phyloP scores from a whole-genome alignment of 2,888 invertebrate genomes.

The Synanthedon tipuliformis region DNA sequence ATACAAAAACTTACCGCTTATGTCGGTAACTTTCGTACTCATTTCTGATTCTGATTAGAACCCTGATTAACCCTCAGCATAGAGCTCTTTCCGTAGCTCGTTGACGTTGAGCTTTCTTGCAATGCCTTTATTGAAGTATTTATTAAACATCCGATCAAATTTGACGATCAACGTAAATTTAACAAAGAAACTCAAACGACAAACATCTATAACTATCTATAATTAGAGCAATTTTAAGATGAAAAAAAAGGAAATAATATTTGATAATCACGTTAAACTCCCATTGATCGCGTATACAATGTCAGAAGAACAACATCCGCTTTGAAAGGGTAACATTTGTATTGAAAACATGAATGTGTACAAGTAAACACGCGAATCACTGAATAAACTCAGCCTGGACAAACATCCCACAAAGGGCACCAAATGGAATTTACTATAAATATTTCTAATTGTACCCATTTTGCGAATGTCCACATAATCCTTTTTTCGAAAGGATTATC shows the following conservation, averaged over 20 bases:
- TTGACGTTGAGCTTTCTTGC: too few relatives aligned
- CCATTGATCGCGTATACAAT: slow-evolving; percentile 17
- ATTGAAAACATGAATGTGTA: slow-evolving; percentile 43
- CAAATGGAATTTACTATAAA: slow-evolving; percentile 42
- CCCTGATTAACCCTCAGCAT: too few relatives aligned
- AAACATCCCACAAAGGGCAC: slow-evolving; percentile 41
- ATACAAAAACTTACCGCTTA: too few relatives aligned
- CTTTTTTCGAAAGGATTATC: slow-evolving; percentile 26
- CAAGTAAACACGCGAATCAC: slow-evolving; percentile 35
- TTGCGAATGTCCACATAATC: slow-evolving; percentile 23
- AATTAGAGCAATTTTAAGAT: slow-evolving; percentile 21
- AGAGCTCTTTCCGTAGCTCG: too few relatives aligned
- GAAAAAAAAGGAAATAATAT: slow-evolving; percentile 6
- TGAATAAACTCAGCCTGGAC: slow-evolving; percentile 58
- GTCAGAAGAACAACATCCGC: slow-evolving; percentile 53
- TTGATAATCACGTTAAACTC: slow-evolving; percentile 11
- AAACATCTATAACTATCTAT: slow-evolving; percentile 8
- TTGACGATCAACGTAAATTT: too few relatives aligned
- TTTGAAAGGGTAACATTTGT: slow-evolving; percentile 27
- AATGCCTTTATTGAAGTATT: too few relatives aligned
- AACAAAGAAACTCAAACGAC: slow-evolving; percentile 5
- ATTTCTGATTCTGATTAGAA: too few relatives aligned
- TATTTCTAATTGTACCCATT: slow-evolving; percentile 39
- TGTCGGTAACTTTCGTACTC: too few relatives aligned
- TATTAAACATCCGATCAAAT: too few relatives aligned